Base-by-base conservation (phyloP, 2,888 invertebrate species). In the Uloborus plumipes region DNA sequence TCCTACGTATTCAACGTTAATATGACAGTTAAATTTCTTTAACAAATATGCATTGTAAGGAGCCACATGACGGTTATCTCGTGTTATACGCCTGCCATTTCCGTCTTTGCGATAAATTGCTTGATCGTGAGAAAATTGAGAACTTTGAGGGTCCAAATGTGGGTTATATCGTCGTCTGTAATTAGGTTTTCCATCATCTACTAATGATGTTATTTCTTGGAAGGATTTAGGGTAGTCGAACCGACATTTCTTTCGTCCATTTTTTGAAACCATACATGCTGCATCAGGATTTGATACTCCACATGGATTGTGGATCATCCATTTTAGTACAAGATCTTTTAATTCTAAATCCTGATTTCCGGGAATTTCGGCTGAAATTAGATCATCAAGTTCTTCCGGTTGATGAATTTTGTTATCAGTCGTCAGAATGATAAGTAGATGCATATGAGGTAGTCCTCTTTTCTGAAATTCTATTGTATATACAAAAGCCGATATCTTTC, bases 181-280 rank as follows among this genome's bases (percentile, higher is more conserved):
- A 18, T 72, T 7, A 0, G 89, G 88, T 85, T 89, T 89, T 20
- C 88, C 88, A 83, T 89, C 87, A 7, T 79, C 83, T 0, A 86
- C 86, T 11, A 87, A 85, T 11, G 75, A 50, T 16, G 89, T 89
- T 7, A 61, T 78, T 0, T 78, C 66, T 4, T 58, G 18, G 65
- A 86, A 87, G 1, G 85, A 80, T 76, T 88, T 87, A n/a, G 89
- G 89, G 84, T 87, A 90, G 13, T 85, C 85, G 85, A 90, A 90
- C 0, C 87, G 85, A 86, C 90, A 90, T 71, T 85, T 86, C 9
- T 1, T 18, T 13, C 22, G 1, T 11, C 66, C 66, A 16, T 66
- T 11, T 2, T 87, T 88, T 64, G 88, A 85, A n/a, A 83, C 81
- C 89, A 89, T 89, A 86, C 89, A 90, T 1, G 88, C 87, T 39